Conservation (phyloP, 1,140 invertebrate genomes). For the Lordiphosa collinella region DNA sequence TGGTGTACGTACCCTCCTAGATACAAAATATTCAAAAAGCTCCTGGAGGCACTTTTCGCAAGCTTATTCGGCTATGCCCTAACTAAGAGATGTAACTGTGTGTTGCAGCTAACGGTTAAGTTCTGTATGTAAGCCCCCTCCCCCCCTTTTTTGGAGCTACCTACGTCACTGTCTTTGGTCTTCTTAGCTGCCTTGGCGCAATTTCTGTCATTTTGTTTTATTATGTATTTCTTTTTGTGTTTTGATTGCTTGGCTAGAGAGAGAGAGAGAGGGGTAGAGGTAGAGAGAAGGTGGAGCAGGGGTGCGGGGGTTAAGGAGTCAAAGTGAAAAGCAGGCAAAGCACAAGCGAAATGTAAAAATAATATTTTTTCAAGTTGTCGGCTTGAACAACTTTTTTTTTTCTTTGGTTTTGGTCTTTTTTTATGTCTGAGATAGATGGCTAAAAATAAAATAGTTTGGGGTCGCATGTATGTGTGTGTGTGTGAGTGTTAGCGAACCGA, state of each 20-base stretch:
- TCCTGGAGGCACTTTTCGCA: no score
- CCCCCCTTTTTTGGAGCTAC: neutral
- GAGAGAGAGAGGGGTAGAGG: neutral
- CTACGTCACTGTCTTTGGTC: slow-evolving; percentile 1
- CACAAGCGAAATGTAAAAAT: slow-evolving; percentile 72
- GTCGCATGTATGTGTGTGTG: slow-evolving; percentile 27
- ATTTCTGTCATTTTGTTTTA: slow-evolving; percentile 53
- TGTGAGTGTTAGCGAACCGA: slow-evolving; percentile 34
- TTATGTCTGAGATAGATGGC: slow-evolving; percentile 60
- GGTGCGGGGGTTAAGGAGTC: slow-evolving; percentile 61
- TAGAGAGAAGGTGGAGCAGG: neutral
- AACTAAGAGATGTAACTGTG: no score
- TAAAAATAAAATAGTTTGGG: slow-evolving; percentile 73
- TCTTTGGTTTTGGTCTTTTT: slow-evolving; percentile 1
- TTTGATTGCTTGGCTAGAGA: slow-evolving; percentile 24
- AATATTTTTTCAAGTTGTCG: slow-evolving; percentile 73
- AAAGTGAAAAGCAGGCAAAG: slow-evolving; percentile 59
- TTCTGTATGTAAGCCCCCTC: no score
- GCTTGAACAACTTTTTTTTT: slow-evolving; percentile 63
- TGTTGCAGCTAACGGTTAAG: no score
- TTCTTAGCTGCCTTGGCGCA: slow-evolving; percentile 48
- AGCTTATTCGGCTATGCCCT: no score
- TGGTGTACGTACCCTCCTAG: no score
- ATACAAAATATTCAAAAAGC: no score
- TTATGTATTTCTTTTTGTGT: slow-evolving; percentile 55